Base-by-base conservation (phyloP, 2,797 vertebrate genomes). In the Rhynchonycteris naso region DNA sequence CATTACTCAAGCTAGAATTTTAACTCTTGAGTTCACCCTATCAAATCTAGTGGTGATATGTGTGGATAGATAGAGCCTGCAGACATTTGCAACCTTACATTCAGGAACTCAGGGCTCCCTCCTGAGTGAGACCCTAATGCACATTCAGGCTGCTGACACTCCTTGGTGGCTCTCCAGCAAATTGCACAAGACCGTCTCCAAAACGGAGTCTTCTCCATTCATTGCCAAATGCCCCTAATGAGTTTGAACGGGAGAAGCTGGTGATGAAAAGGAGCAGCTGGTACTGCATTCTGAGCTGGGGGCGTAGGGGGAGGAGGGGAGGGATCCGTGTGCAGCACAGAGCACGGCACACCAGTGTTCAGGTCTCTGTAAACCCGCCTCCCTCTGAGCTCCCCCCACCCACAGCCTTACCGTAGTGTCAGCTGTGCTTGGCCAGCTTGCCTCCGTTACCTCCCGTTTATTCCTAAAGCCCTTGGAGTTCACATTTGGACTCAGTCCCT, bases 351-450 rank as follows among this genome's bases (percentile, higher is more conserved):
- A 68, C 18, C 26, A 68, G 63, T 33, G 12, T 66, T 78, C 19
- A 0, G 3, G 4, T 18, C 72, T 52, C 1, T 16, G 10, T 26
- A 16, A 47, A 9, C n/a, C 66, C 1, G 3, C 7, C 4, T 28
- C 21, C 56, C 52, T 47, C 15, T 7, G 58, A 30, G 1, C 22
- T 28, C 58, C 54, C 63, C 54, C 47, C 22, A 21, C 12, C 43
- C 43, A 6, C 43, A 43, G 43, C 43, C 43, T 43, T 43, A 43
- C 43, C 8, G 28, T 7, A 2, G 0, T 28, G n/a, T 43, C 63
- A 28, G 38, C 72, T 68, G 0, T 15, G 11, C 50, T 22, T 72
- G 75, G 61, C n/a, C 43, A 22, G 72, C 59, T 90, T 35, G 5
- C 28, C 24, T 85, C 28, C 9, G 0, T 38, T 21, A 18, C 63